Percentiles rank a stretch among this genome's conserved stretches.
Evolutionary conservation across 2,888 invertebrate genomes (phyloP).

Genomic region (Loripinus fragilis): DNA sequence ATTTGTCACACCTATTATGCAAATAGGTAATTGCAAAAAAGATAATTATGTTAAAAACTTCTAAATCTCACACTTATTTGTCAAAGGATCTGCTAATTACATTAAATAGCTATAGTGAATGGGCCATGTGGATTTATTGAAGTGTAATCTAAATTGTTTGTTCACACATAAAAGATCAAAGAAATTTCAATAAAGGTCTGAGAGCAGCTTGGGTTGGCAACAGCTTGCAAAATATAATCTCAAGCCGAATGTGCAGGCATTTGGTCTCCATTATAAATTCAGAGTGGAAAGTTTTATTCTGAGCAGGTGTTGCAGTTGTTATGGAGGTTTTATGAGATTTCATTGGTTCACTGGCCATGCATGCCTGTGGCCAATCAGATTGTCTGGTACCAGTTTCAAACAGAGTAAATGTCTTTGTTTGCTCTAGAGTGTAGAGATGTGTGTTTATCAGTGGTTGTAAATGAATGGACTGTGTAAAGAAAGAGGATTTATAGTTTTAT

Average conservation of each 20-base stretch:
- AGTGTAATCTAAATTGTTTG: conserved; percentile 22
- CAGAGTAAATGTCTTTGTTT: conserved; percentile 58
- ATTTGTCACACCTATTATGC: neutral
- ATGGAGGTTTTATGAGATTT: conserved; percentile 51
- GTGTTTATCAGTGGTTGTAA: conserved; percentile 49
- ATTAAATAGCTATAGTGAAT: conserved; percentile 13
- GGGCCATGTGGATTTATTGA: conserved; percentile 24
- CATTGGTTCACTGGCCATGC: conserved; percentile 42
- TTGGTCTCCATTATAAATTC: conserved; percentile 21
- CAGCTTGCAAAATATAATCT: conserved; percentile 50
- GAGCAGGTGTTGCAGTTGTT: conserved; percentile 65
- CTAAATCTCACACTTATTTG: neutral
- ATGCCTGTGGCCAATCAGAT: conserved; percentile 45
- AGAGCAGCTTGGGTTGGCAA: conserved; percentile 52
- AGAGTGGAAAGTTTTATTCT: conserved; percentile 32
- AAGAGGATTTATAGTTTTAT: conserved; percentile 52
- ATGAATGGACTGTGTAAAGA: conserved; percentile 60
- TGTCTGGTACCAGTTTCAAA: conserved; percentile 58
- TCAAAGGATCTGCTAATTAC: conserved; percentile 38
- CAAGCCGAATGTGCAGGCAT: conserved; percentile 39
- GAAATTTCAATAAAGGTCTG: conserved; percentile 39
- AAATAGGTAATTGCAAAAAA: neutral
- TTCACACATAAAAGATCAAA: conserved; percentile 33
- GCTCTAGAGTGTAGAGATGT: conserved; percentile 20
- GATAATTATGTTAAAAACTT: neutral